Evolutionary conservation across 2,113 vertebrate genomes (phyloP).

Genomic region (Reinhardtius hippoglossoides): DNA sequence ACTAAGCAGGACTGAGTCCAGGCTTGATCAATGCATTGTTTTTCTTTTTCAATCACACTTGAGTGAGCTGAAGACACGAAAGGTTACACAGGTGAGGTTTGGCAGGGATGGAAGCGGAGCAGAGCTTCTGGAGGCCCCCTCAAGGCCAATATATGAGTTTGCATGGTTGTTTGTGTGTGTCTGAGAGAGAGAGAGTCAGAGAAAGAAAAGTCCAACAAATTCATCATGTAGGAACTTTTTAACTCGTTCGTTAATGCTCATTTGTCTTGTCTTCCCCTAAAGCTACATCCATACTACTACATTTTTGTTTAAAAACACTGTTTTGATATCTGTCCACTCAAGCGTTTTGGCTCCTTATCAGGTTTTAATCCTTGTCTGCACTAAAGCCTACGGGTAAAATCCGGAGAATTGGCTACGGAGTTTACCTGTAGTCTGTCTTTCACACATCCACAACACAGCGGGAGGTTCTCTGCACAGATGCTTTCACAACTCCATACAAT

Average conservation of each 20-base stretch:
- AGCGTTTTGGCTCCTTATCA: not conserved
- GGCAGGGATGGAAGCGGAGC: constrained; percentile 65
- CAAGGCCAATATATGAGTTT: constrained; percentile 63
- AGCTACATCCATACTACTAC: too few species aligned
- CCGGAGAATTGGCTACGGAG: too few species aligned
- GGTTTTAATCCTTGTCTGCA: too few species aligned
- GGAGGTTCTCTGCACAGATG: too few species aligned
- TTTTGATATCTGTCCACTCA: constrained; percentile 3
- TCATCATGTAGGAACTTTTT: not conserved
- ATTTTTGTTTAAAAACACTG: too few species aligned
- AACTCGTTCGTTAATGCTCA: constrained; percentile 14
- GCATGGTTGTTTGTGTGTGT: constrained; percentile 32
- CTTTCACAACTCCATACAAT: too few species aligned
- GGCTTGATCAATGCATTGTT: constrained; percentile 84
- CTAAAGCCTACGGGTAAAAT: too few species aligned
- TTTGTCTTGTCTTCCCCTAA: constrained; percentile 3
- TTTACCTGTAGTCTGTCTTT: too few species aligned
- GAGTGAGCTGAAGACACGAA: constrained; percentile 81
- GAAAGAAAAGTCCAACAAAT: constrained; percentile 28
- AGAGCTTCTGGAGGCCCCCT: constrained; percentile 69
- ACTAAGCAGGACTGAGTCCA: constrained; percentile 77
- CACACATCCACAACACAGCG: too few species aligned
- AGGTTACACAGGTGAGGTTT: constrained; percentile 78
- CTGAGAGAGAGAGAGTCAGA: not conserved
- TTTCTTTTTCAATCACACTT: constrained; percentile 83